Percentiles rank a stretch among this genome's conserved stretches.
Evolutionary conservation across 2,888 invertebrate species (phyloP).

Genomic region (Kuschelorhynchus macadamiae): DNA sequence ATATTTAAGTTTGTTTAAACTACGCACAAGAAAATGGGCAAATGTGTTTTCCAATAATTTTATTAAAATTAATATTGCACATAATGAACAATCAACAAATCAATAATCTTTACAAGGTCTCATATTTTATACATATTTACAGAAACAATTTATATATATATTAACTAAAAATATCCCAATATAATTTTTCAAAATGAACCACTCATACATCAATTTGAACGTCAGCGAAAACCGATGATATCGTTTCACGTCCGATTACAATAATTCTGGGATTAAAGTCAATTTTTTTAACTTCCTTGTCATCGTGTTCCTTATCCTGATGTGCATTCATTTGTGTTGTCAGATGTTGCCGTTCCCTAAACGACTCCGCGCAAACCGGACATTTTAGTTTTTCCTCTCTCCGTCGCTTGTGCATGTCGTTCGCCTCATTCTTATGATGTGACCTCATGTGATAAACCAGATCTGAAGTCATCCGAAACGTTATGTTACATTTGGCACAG

Average conservation of each 20-base stretch:
- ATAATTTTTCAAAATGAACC: constrained; percentile 12
- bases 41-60: constrained; percentile 42
- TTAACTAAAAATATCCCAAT: no score
- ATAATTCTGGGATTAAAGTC: constrained; percentile 23
- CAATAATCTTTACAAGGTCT: constrained; percentile 45
- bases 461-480: constrained; percentile 98
- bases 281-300: constrained; percentile 58
- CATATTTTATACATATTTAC: constrained; percentile 54
- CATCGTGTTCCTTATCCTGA: constrained; percentile 92
- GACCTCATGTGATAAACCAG: constrained; percentile 98
- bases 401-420: constrained; percentile 77
- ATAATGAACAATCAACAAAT: constrained; percentile 52
- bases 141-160: constrained; percentile 28
- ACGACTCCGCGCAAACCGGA: constrained; percentile 95
- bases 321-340: constrained; percentile 98
- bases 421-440: constrained; percentile 88
- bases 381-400: constrained; percentile 94
- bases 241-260: background rate
- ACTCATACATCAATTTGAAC: constrained; percentile 5
- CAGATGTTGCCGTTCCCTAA: constrained; percentile 94
- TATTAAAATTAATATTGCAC: constrained; percentile 54
- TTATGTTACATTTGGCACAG: constrained; percentile 97
- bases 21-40: background rate
- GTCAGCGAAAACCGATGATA: background rate
- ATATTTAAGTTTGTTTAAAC: no score